A percentile compares a stretch with the other conserved stretches of the same genome.
Evolutionary conservation across 2,888 invertebrate genomes (phyloP).

Genomic region (Synergus umbraculus): DNA sequence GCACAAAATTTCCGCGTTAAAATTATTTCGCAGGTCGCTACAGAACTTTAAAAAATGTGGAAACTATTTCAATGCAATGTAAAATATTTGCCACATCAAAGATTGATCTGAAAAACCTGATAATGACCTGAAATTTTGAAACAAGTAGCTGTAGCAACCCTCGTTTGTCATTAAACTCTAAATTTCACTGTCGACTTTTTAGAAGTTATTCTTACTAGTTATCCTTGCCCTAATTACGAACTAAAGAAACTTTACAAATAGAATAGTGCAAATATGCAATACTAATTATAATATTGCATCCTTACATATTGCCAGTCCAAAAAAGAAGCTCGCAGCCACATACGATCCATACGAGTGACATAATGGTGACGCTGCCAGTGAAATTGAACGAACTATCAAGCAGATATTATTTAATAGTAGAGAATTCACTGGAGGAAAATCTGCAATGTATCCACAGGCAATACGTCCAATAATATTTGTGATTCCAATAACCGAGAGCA

Average conservation of each 20-base stretch:
- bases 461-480: conserved; percentile 97
- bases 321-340: conserved; percentile 90
- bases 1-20: no score
- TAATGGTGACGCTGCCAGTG: conserved; percentile 90
- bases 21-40: no score
- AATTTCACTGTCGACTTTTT: neutral
- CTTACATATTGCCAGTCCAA: conserved; percentile 95
- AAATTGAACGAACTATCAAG: conserved; percentile 91
- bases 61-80: no score
- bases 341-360: conserved; percentile 88
- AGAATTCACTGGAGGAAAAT: conserved; percentile 94
- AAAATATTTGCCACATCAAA: no score
- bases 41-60: no score
- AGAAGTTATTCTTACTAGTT: neutral
- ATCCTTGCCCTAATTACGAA: neutral
- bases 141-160: no score
- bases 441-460: conserved; percentile 92
- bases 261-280: neutral
- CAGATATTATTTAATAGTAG: conserved; percentile 95
- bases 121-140: no score
- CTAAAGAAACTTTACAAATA: neutral
- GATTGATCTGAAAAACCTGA: no score
- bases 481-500: conserved; percentile 91
- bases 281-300: conserved; percentile 62
- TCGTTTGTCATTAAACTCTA: neutral